Base-by-base conservation (phyloP, 2,113 vertebrate species). In the Apodemus speciosus region DNA sequence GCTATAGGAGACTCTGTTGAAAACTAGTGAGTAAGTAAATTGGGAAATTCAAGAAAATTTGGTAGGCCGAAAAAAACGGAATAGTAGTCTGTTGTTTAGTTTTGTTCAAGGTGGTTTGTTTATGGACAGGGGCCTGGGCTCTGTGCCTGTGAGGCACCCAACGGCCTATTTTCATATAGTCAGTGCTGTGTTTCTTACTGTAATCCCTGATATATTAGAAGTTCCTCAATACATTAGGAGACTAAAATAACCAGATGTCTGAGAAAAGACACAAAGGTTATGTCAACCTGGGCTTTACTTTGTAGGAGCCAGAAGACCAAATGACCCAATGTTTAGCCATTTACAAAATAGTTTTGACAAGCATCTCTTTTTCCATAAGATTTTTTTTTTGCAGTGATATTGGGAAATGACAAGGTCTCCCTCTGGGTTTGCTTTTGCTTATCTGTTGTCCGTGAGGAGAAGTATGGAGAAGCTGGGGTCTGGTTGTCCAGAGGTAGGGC, bases 41-140 rank as follows among this genome's bases (percentile, higher is more conserved):
- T 27, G 90, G 38, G 88, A 93, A 77, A 77, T 64, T 86, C 87
- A 60, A 66, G 60, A 85, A 73, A 66, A 86, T 53, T 87, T 95
- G 66, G 69, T 75, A 88, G 53, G 4, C 30, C 35, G 51, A 27
- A 35, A 49, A 49, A 95, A 91, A 69, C 30, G 69, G 9, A 90
- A 51, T 88, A 80, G 58, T 56, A 46, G 15, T n/a, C 53, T 6
- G 20, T 51, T 68, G 10, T 6, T 88, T 85, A 76, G 40, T 89
- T 81, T 75, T 89, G 40, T 76, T 71, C 18, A 40, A 40, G n/a
- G 23, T 62, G 16, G 79, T 76, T 75, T 75, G 25, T 43, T 27
- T 46, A 25, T 9, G 25, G 53, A 60, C 23, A 16, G 6, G n/a
- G 40, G 23, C 53, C 56, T 27, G 8, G 23, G 56, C 21, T 40